Conservation (phyloP, 2,888 invertebrate species). For the Anagyrus pseudococci region DNA sequence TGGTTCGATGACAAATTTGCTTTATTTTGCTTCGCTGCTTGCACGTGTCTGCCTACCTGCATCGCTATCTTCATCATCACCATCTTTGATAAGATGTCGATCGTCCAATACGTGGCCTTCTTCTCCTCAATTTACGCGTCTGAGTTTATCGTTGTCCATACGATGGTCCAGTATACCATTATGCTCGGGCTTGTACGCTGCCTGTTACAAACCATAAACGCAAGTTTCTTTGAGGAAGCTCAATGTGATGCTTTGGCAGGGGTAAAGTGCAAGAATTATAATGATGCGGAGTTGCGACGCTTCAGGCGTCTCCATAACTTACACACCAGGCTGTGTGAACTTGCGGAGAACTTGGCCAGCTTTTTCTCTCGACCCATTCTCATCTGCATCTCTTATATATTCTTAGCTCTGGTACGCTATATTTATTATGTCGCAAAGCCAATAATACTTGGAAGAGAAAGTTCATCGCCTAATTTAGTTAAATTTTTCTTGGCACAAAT, state of each 20-base stretch:
- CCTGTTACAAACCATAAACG: neutral
- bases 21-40: neutral
- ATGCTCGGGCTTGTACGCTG: neutral
- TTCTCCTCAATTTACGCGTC: neutral
- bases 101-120: neutral
- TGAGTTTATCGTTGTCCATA: neutral
- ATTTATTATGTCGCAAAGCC: neutral
- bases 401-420: neutral
- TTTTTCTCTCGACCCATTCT: conserved; percentile 13
- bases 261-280: no score
- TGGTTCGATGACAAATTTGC: neutral
- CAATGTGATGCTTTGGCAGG: no score
- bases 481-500: neutral
- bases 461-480: neutral
- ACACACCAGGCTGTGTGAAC: neutral
- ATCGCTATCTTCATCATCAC: neutral
- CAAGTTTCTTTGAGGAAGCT: neutral
- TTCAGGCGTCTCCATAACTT: neutral
- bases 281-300: no score
- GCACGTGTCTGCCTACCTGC: neutral
- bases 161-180: neutral
- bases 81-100: neutral
- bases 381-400: neutral
- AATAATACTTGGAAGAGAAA: neutral
- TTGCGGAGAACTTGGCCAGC: neutral